phyloP scores from a whole-genome alignment of 2,113 vertebrate genomes.

The Harpagus bidentatus region DNA sequence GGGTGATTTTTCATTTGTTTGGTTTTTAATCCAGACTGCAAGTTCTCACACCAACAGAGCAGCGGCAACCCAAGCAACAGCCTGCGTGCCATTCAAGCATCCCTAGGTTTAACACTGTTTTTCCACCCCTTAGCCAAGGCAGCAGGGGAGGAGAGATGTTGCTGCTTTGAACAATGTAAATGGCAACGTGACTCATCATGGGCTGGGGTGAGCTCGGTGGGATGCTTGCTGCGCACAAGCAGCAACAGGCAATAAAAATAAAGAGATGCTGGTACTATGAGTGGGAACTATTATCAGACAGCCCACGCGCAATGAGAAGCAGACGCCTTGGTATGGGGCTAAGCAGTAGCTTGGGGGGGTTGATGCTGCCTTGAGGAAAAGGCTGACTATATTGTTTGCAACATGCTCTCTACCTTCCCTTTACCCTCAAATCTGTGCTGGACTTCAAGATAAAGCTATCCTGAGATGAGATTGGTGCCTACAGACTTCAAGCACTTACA shows the following conservation, averaged over 20 bases:
- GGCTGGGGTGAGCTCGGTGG: not conserved
- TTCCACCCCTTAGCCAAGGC: not conserved
- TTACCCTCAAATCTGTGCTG: not conserved
- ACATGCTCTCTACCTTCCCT: not conserved
- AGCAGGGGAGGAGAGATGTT: not conserved
- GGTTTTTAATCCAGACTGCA: not conserved
- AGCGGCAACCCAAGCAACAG: not conserved
- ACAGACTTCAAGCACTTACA: not conserved
- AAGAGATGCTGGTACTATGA: not conserved
- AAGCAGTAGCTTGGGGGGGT: not conserved
- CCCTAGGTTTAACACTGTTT: not conserved
- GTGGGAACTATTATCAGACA: not conserved
- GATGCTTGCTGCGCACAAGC: not conserved
- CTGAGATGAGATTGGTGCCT: not conserved
- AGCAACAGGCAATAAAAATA: not conserved
- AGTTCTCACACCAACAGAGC: not conserved
- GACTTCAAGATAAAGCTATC: not conserved
- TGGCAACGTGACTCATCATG: not conserved
- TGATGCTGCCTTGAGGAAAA: not conserved
- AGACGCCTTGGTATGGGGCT: not conserved
- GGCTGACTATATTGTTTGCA: not conserved
- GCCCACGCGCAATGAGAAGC: not conserved
- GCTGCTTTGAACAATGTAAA: not conserved
- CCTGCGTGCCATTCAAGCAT: not conserved
- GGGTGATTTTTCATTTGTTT: not conserved